Evolutionary conservation across 64 coral and sea anemone genomes (phyloP).

Genomic region (Dendronephthya gigantea): DNA sequence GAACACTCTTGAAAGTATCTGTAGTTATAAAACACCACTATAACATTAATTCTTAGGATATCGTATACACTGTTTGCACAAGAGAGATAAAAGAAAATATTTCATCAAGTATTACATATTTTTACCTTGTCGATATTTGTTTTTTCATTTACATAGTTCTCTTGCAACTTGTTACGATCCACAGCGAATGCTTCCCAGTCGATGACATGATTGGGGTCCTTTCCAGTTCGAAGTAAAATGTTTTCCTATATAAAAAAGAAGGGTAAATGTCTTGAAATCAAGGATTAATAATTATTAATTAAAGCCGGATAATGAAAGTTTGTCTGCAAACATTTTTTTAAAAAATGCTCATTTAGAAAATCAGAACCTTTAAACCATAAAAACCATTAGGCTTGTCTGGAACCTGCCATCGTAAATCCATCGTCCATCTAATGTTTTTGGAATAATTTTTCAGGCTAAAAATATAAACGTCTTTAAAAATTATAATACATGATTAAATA

Average conservation of each 20-base stretch:
- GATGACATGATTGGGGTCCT: conserved; percentile 33
- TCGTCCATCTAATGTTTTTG: conserved; percentile 53
- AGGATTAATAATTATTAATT: too few relatives aligned
- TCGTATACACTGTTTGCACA: too few relatives aligned
- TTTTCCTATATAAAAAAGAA: conserved; percentile 30
- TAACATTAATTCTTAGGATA: too few relatives aligned
- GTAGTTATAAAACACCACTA: too few relatives aligned
- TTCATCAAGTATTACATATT: background rate
- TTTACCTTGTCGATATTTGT: conserved; percentile 45
- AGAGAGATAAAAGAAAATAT: background rate
- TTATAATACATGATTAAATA: too few relatives aligned
- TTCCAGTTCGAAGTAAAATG: conserved; percentile 44
- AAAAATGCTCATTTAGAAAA: background rate
- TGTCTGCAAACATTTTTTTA: background rate
- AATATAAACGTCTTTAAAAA: background rate
- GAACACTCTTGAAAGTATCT: too few relatives aligned
- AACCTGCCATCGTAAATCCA: conserved; percentile 68
- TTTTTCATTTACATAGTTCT: background rate
- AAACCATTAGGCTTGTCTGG: conserved; percentile 68
- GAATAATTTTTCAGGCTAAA: conserved; percentile 55
- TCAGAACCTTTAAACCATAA: conserved; percentile 58
- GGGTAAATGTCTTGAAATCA: too few relatives aligned
- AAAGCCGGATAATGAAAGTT: too few relatives aligned
- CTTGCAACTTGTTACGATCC: conserved; percentile 40
- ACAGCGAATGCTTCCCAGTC: conserved; percentile 53